Evolutionary conservation across 2,113 vertebrate species (phyloP).

Genomic region (Hippocampus abdominalis): DNA sequence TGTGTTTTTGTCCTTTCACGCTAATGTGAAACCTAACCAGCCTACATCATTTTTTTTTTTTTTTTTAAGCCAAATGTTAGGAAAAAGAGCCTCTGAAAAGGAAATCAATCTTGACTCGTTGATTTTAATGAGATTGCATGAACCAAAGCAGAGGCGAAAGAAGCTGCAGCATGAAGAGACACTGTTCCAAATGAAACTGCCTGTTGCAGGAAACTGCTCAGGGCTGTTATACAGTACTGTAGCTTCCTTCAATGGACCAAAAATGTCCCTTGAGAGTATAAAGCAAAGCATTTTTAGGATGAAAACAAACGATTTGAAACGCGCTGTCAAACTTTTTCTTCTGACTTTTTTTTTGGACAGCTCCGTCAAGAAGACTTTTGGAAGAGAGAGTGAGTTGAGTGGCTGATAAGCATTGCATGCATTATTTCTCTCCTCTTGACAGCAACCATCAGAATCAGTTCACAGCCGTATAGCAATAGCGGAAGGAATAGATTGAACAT

Average conservation of each 20-base stretch:
- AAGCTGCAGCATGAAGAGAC: background rate
- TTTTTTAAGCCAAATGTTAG: background rate
- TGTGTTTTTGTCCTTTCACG: background rate
- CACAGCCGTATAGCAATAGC: conserved; percentile 2
- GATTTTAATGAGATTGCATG: background rate
- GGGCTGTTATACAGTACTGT: conserved; percentile 1
- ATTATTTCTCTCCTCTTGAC: conserved; percentile 45
- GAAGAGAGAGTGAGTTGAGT: background rate
- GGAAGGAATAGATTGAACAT: background rate
- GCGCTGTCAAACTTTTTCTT: background rate
- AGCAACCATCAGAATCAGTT: conserved; percentile 18
- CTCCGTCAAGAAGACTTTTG: background rate
- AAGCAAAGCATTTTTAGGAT: conserved; percentile 36
- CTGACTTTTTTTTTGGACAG: background rate
- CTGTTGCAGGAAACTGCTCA: conserved; percentile 11
- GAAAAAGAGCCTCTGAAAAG: background rate
- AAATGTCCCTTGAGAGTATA: conserved; percentile 41
- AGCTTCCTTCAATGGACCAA: conserved; percentile 47
- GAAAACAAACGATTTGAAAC: conserved; percentile 27
- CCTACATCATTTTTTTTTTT: background rate
- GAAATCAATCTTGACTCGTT: background rate
- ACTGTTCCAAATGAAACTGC: conserved; percentile 8
- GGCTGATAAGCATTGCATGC: conserved; percentile 25
- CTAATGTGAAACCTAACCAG: background rate
- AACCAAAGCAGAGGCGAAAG: background rate